A percentile compares a stretch with the other conserved stretches of the same genome.
Evolutionary conservation across 2,797 vertebrate genomes (phyloP).

Genomic region (Pangasius djambal): DNA sequence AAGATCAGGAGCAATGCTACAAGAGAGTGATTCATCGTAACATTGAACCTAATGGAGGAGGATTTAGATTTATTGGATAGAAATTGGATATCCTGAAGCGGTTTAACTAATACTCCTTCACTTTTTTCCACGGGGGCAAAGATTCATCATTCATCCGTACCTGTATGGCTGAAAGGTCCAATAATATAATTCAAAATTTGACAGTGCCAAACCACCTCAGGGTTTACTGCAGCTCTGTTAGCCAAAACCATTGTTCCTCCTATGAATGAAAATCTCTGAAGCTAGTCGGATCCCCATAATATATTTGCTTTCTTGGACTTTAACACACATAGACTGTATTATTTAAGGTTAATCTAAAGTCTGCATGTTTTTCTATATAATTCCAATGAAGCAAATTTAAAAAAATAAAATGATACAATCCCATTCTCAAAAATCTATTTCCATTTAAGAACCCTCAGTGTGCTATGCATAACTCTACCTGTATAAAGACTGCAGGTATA

Average conservation of each 20-base stretch:
- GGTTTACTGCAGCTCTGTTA: constrained; percentile 38
- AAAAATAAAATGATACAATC: neutral
- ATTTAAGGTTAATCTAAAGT: neutral
- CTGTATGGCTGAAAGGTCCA: constrained; percentile 42
- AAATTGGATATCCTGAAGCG: constrained; percentile 46
- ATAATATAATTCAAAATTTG: constrained; percentile 52
- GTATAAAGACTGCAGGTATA: neutral
- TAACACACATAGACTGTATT: neutral
- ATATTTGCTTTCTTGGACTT: neutral
- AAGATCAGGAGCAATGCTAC: constrained; percentile 36
- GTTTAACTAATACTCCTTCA: constrained; percentile 48
- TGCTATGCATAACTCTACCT: neutral
- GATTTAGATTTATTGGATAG: constrained; percentile 43
- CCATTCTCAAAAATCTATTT: neutral
- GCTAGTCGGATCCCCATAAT: neutral
- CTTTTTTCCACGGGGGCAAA: constrained; percentile 40
- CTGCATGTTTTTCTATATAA: neutral
- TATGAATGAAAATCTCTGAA: constrained; percentile 24
- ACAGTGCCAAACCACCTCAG: constrained; percentile 49
- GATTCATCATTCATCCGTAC: constrained; percentile 41
- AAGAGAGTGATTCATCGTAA: constrained; percentile 36
- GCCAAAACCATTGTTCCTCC: constrained; percentile 37
- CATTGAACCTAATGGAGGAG: constrained; percentile 33
- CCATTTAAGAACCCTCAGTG: neutral
- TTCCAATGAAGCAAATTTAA: neutral